A percentile compares a stretch with the other conserved stretches of the same genome.
phyloP scores from a whole-genome alignment of 2,797 vertebrate species.

The Moxostoma hubbsi region DNA sequence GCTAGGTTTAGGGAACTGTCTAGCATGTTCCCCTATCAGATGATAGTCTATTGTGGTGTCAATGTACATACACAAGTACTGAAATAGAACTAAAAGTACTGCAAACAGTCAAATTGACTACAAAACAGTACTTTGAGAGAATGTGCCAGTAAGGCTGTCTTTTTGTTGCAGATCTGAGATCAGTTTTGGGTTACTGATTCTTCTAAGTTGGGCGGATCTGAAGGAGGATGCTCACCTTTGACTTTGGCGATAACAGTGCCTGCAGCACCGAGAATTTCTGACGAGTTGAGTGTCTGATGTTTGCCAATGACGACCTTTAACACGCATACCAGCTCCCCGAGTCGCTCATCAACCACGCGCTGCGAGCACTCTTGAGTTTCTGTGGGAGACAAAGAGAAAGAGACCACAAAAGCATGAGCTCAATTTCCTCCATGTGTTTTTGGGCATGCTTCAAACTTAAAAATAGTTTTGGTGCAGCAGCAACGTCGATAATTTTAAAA shows the following conservation, averaged over 20 bases:
- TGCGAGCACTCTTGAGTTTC: slow-evolving; percentile 82
- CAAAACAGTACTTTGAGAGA: neutral
- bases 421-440: neutral
- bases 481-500: neutral
- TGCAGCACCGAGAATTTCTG: slow-evolving; percentile 91
- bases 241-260: slow-evolving; percentile 94
- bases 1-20: neutral
- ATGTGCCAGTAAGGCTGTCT: neutral
- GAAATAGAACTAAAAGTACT: too few relatives aligned
- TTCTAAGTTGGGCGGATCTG: neutral
- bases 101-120: too few relatives aligned
- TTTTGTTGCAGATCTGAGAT: neutral
- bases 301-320: slow-evolving; percentile 91
- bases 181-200: neutral
- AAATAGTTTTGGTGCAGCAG: neutral
- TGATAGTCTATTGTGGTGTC: neutral
- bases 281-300: slow-evolving; percentile 91
- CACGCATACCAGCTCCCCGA: slow-evolving; percentile 87
- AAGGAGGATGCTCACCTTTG: slow-evolving; percentile 83
- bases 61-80: too few relatives aligned
- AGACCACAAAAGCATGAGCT: slow-evolving; percentile 11
- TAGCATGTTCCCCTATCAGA: neutral
- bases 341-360: slow-evolving; percentile 85
- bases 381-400: slow-evolving; percentile 56
- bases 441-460: neutral